These are phyloP conservation scores for Brachionus manjavacas DNA, from an alignment of 1,140 invertebrate genomes.

Conservation along the genomic window DNA sequence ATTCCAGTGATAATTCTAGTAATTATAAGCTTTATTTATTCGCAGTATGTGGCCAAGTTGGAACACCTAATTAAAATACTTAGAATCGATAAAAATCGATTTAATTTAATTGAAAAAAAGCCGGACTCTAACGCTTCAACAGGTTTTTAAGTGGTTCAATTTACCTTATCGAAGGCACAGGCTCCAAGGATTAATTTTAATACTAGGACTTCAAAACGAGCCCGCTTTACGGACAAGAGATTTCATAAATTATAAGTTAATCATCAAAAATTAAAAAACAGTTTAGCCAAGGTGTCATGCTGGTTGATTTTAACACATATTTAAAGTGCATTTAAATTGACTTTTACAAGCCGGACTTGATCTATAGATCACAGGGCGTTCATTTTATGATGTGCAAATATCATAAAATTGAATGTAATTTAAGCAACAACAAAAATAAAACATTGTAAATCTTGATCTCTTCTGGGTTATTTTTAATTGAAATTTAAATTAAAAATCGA, in stretches of 20 bases:
- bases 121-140: not conserved
- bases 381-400: constrained; percentile 38
- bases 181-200: not conserved
- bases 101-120: not conserved
- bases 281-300: constrained; percentile 6
- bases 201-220: not conserved
- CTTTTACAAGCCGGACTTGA: not conserved
- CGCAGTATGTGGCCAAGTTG: not conserved
- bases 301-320: constrained; percentile 18
- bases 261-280: constrained; percentile 2
- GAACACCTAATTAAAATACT: not conserved
- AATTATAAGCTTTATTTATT: constrained; percentile 23
- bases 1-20: not conserved
- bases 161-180: not conserved
- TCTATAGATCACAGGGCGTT: not conserved
- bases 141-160: constrained; percentile 3
- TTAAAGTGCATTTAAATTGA: not conserved
- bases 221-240: not conserved
- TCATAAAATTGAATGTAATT: constrained; percentile 17
- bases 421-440: not conserved
- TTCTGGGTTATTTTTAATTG: constrained; percentile 20
- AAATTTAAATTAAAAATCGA: constrained; percentile 37
- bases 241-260: constrained; percentile 27
- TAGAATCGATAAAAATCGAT: not conserved
- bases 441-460: not conserved